Conservation (phyloP, 2,797 vertebrate species). For the Ptychobarbus kaznakovi region DNA sequence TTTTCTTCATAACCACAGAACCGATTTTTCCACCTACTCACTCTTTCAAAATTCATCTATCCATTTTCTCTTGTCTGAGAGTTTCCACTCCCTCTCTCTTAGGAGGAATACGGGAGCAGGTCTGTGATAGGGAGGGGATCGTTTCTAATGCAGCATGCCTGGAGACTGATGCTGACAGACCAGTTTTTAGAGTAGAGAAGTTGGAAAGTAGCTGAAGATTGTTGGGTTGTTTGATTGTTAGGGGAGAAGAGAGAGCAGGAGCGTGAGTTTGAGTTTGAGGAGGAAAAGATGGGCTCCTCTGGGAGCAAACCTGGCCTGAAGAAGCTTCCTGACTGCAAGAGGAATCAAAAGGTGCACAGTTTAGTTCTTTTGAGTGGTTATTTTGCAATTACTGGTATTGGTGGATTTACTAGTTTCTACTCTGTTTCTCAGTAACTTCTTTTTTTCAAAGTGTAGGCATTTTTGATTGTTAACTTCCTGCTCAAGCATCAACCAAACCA, state of each 20-base stretch:
- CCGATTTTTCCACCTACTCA: constrained; percentile 13
- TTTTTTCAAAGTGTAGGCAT: background rate
- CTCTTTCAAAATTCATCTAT: background rate
- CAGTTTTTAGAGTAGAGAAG: constrained; percentile 50
- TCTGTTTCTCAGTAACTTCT: background rate
- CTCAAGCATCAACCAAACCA: background rate
- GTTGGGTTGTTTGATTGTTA: constrained; percentile 14
- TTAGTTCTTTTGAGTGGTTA: constrained; percentile 2
- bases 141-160: constrained; percentile 40
- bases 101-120: constrained; percentile 42
- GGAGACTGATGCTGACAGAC: constrained; percentile 51
- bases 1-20: background rate
- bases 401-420: background rate
- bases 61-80: background rate
- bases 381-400: background rate
- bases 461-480: constrained; percentile 19
- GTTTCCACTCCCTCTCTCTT: constrained; percentile 28
- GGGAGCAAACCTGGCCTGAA: constrained; percentile 54
- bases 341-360: constrained; percentile 50
- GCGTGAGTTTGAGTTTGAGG: constrained; percentile 6
- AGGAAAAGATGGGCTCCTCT: constrained; percentile 56
- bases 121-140: constrained; percentile 28
- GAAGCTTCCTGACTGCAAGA: constrained; percentile 28
- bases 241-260: constrained; percentile 28
- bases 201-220: constrained; percentile 28